These are phyloP conservation scores for Watersipora subatra DNA, from an alignment of 1,140 invertebrate species.

Conservation along the genomic window DNA sequence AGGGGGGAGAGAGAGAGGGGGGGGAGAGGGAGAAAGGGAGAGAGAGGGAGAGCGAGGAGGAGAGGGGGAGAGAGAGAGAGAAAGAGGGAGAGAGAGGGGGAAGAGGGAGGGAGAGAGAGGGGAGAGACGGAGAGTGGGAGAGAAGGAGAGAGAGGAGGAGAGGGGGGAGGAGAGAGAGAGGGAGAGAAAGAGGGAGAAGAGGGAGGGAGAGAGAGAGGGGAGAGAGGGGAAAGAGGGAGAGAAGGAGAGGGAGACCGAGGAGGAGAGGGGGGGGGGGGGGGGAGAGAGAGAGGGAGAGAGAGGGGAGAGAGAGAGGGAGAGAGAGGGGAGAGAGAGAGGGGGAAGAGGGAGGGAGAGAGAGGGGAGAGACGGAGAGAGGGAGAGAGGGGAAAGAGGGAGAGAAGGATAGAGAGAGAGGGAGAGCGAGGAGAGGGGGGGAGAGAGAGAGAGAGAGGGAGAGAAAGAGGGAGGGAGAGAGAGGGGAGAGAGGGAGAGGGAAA, in stretches of 20 bases:
- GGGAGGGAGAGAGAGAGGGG: conserved; percentile 1
- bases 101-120: conserved; percentile 1
- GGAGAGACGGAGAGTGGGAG: no score
- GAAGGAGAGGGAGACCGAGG: no score
- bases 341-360: conserved; percentile 1
- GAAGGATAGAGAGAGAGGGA: no score
- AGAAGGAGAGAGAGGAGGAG: no score
- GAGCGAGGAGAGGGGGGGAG: no score
- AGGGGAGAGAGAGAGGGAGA: conserved; percentile 1
- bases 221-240: neutral
- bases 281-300: neutral
- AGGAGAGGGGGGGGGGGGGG: neutral
- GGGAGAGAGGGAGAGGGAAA: conserved; percentile 1
- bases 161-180: neutral
- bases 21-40: no score
- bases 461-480: no score
- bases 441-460: no score
- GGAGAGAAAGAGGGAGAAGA: conserved; percentile 1
- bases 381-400: conserved; percentile 1
- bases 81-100: no score
- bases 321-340: neutral
- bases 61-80: no score
- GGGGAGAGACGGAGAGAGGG: no score
- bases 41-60: no score
- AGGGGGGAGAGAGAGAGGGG: neutral